Evolutionary conservation across 2,113 vertebrate genomes (phyloP), one percentile per base, ranked within the genome.

Genomic region (Caloenas nicobarica): DNA sequence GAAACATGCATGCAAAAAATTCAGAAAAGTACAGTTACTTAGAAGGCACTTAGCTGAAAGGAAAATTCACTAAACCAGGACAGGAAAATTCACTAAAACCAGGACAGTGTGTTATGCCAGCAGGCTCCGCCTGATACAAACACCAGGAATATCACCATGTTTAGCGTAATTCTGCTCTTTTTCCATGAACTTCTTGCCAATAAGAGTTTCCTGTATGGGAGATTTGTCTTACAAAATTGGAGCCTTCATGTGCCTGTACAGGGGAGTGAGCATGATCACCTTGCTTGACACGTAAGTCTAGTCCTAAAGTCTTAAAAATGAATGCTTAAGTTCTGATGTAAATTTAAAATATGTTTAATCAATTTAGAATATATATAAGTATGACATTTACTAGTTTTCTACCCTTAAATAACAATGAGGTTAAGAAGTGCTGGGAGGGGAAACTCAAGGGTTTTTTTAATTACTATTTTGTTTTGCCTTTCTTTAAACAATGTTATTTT

Each of bases 61-160:
- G n/a, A n/a, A n/a, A n/a, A n/a, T n/a, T n/a, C n/a, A n/a, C n/a
- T n/a, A n/a, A n/a, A n/a, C n/a, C n/a, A n/a, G n/a, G n/a, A n/a
- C n/a, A n/a, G n/a, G n/a, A n/a, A n/a, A n/a, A n/a, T n/a, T n/a
- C n/a, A n/a, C n/a, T n/a, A n/a, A n/a, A n/a, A n/a, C n/a, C n/a
- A n/a, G n/a, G n/a, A n/a, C n/a, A n/a, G n/a, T n/a, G 11, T 48
- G 5, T 64, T 64, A 18, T 28, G 19, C 10, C 42, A 69, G 21
- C 7, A 78, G 50, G 26, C 2, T 54, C 25, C 24, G 10, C 24
- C 4, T 57, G 53, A 22, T 4, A 69, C 21, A 10, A 69, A 24
- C 11, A 81, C 9, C 3, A 51, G 7, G 2, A 76, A 71, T 34
- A 42, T 9, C 6, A 11, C 4, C 1, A 1, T 23, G 4, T 26